Conservation (phyloP, 2,888 invertebrate species). For the Sisyra terminalis region DNA sequence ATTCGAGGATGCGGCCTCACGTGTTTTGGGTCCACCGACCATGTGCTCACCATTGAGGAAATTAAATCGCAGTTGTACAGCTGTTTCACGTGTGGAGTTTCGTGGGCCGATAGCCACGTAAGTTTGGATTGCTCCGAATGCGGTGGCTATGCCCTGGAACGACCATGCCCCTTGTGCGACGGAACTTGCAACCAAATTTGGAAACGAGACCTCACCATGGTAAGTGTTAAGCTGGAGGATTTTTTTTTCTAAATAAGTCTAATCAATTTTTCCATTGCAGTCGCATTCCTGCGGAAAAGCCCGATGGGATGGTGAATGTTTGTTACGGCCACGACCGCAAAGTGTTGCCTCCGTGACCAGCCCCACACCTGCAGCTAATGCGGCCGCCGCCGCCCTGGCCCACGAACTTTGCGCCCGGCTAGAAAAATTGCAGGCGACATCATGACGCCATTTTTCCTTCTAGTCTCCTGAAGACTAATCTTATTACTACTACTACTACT, state of each 20-base stretch:
- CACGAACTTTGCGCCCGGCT: conserved; percentile 34
- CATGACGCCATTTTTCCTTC: conserved; percentile 29
- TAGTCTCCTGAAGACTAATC: conserved; percentile 15
- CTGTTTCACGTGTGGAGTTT: conserved; percentile 64
- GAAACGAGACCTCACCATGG: conserved; percentile 64
- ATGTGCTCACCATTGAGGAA: conserved; percentile 51
- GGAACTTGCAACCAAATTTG: conserved; percentile 54
- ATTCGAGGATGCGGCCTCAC: conserved; percentile 18
- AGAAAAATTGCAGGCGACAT: conserved; percentile 33
- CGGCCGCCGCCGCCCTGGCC: conserved; percentile 21
- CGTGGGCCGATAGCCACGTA: conserved; percentile 63
- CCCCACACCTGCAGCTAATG: conserved; percentile 3
- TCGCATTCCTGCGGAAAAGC: conserved; percentile 55
- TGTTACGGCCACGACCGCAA: conserved; percentile 16
- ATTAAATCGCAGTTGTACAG: conserved; percentile 52
- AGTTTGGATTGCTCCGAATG: conserved; percentile 65
- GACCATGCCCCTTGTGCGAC: conserved; percentile 61
- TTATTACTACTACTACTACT: too few relatives aligned
- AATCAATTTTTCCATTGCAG: too few relatives aligned
- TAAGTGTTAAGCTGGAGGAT: conserved; percentile 26
- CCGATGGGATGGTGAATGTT: conserved; percentile 53
- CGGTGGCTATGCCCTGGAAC: conserved; percentile 56
- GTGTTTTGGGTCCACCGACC: conserved; percentile 22
- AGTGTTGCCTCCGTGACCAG: conserved; percentile 6
- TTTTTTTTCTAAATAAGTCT: conserved; percentile 6